phyloP scores from a whole-genome alignment of 2,888 invertebrate species.

The Lasioglossum figueresi region DNA sequence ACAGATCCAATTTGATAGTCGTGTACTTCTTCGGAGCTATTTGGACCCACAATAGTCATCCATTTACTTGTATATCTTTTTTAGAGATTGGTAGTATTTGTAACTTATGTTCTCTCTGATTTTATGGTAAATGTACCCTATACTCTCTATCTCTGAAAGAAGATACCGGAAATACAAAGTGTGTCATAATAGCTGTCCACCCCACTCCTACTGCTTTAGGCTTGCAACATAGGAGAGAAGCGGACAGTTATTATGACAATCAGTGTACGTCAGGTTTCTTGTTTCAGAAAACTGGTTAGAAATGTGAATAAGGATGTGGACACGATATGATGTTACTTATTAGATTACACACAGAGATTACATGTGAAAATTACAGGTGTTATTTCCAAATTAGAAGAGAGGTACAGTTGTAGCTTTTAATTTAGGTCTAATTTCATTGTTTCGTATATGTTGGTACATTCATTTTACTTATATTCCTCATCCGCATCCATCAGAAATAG shows the following conservation, averaged over 20 bases:
- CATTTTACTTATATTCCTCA: no score
- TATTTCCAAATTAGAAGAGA: neutral
- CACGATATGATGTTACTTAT: neutral
- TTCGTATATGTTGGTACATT: neutral
- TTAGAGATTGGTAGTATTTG: neutral
- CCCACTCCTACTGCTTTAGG: neutral
- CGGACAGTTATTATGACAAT: neutral
- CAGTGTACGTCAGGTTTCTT: neutral
- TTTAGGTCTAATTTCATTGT: neutral
- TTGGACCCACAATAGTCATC: neutral
- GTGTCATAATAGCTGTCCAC: neutral
- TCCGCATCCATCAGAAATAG: no score
- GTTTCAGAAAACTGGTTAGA: slow-evolving; percentile 1
- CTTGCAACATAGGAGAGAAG: neutral
- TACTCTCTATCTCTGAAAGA: neutral
- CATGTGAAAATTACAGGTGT: neutral
- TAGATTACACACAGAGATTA: neutral
- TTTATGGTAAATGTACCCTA: neutral
- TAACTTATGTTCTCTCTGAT: neutral
- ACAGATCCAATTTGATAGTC: neutral
- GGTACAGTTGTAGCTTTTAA: neutral
- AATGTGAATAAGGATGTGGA: neutral
- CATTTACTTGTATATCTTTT: neutral
- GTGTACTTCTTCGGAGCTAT: neutral
- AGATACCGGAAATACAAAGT: neutral